These are phyloP conservation scores for Acanthaster planci DNA, from an alignment of 35 echinoderm and acorn worm genomes.

Conservation along the genomic window DNA sequence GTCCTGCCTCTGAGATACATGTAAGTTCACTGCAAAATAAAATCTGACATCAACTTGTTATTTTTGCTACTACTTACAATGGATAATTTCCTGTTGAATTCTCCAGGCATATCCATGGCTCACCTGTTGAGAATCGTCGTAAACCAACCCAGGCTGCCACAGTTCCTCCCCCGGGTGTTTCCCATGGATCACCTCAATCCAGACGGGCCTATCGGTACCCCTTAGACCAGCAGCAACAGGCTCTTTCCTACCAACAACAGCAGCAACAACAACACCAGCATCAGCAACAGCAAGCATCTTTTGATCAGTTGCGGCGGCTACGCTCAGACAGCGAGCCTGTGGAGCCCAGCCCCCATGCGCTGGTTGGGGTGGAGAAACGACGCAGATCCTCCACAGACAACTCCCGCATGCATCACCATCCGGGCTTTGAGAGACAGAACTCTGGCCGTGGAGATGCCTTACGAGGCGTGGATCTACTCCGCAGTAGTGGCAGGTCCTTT, in stretches of 20 bases:
- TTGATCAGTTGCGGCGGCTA: constrained; percentile 40
- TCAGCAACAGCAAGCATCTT: constrained; percentile 31
- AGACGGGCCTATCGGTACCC: not conserved
- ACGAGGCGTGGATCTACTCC: not conserved
- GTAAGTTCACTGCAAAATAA: too few relatives aligned
- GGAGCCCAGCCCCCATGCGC: not conserved
- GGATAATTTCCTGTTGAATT: too few relatives aligned
- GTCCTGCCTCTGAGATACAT: too few relatives aligned
- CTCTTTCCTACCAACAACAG: not conserved
- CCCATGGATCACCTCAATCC: not conserved
- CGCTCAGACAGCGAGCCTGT: constrained; percentile 61
- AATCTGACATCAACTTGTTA: too few relatives aligned
- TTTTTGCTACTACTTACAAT: too few relatives aligned
- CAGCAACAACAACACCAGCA: constrained; percentile 41
- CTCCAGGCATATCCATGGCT: constrained; percentile 10
- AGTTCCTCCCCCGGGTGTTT: not conserved
- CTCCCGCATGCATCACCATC: constrained; percentile 16
- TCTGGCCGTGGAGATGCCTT: constrained; percentile 1
- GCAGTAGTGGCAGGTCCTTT: not conserved
- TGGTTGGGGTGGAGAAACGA: not conserved
- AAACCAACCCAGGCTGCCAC: not conserved
- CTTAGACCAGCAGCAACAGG: not conserved
- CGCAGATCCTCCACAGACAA: constrained; percentile 39
- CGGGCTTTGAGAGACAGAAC: constrained; percentile 8
- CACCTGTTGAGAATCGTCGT: not conserved